A percentile compares a stretch with the other conserved stretches of the same genome.
phyloP scores from a whole-genome alignment of 2,113 vertebrate species.

The Paracyprichromis sp. region DNA sequence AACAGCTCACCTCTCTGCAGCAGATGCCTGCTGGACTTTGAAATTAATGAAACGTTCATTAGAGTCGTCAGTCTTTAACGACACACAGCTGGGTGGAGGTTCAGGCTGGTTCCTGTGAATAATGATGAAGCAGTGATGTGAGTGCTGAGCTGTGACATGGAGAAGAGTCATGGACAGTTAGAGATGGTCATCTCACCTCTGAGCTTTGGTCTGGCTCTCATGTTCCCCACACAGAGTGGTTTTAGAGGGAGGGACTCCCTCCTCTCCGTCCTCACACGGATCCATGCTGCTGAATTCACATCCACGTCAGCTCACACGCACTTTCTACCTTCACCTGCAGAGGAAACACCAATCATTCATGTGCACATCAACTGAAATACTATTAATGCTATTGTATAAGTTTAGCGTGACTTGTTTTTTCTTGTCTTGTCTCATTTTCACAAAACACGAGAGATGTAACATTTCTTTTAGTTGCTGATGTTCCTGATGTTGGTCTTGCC shows the following conservation, averaged over 20 bases:
- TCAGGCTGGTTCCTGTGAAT: not conserved
- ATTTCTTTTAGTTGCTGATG: not conserved
- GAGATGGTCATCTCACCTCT: not conserved
- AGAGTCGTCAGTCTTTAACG: rapidly evolving
- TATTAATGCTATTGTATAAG: not conserved
- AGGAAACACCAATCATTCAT: not conserved
- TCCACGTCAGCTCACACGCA: rapidly evolving
- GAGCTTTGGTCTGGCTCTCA: not conserved
- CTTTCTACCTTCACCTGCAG: not conserved
- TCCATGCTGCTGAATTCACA: not conserved
- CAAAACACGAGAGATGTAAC: not conserved
- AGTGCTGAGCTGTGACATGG: not conserved
- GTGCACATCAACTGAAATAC: not conserved
- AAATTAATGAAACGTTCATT: rapidly evolving
- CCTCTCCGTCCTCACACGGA: rapidly evolving
- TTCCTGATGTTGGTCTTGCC: not conserved
- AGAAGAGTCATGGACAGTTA: not conserved
- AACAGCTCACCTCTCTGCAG: not conserved
- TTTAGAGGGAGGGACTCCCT: not conserved
- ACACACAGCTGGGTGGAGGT: not conserved
- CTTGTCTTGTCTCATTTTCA: not conserved
- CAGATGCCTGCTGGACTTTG: not conserved
- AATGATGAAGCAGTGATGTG: not conserved
- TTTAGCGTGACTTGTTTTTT: not conserved
- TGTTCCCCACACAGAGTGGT: rapidly evolving